Conservation (phyloP, 2,113 vertebrate genomes). For the Petaurus breviceps region DNA sequence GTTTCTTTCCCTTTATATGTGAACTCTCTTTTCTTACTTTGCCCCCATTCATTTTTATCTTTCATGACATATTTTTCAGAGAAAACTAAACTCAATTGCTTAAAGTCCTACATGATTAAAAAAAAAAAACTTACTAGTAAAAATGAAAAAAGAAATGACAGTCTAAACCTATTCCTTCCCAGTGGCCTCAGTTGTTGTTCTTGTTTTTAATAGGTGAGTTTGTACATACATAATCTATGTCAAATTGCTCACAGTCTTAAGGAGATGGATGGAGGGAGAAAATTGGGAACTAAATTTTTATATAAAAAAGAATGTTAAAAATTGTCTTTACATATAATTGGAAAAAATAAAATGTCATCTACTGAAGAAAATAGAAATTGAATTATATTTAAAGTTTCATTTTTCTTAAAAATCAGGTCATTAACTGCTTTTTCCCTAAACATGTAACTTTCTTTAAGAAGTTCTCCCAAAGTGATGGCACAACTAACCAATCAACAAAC, state of each 20-base stretch:
- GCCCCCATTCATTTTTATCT: neutral
- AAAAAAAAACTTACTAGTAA: neutral
- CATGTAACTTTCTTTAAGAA: neutral
- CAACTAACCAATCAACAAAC: neutral
- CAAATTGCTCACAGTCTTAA: neutral
- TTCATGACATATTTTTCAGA: neutral
- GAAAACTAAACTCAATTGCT: neutral
- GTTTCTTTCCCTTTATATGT: neutral
- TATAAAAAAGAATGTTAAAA: neutral
- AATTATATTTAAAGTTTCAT: no score
- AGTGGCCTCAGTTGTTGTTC: neutral
- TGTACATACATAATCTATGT: neutral
- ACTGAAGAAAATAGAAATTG: neutral
- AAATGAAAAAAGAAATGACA: neutral
- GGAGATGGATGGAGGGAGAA: neutral
- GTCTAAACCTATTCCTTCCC: neutral
- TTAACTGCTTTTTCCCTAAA: neutral
- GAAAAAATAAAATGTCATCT: neutral
- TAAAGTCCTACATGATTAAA: neutral
- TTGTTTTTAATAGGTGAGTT: neutral
- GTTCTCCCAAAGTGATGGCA: neutral
- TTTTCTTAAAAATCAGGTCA: neutral
- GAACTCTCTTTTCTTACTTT: neutral
- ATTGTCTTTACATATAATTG: neutral
- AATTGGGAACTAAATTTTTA: neutral